Evolutionary conservation across 2,888 invertebrate genomes (phyloP).

Genomic region (Trissolcus japonicus): DNA sequence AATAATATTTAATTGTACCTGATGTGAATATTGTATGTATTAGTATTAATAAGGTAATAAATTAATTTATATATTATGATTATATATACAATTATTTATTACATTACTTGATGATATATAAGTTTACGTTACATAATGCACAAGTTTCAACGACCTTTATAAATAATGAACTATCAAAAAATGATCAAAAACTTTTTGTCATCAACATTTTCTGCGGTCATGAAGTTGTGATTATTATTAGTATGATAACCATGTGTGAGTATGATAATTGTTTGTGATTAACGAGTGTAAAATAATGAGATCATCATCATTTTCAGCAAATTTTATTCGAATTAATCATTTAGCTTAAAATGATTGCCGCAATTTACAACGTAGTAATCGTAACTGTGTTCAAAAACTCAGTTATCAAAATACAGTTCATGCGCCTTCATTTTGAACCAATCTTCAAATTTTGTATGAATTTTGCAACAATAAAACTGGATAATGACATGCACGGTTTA

Average conservation of each 20-base stretch:
- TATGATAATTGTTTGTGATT: background rate
- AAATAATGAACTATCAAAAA: background rate
- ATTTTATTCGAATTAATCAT: slow-evolving; percentile 71
- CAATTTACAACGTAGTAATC: slow-evolving; percentile 71
- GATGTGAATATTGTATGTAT: slow-evolving; percentile 53
- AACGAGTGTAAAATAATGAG: background rate
- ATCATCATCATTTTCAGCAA: slow-evolving; percentile 26
- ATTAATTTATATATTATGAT: slow-evolving; percentile 48
- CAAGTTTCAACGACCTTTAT: background rate
- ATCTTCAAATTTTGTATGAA: slow-evolving; percentile 34
- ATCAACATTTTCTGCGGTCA: background rate
- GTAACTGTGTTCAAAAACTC: slow-evolving; percentile 66
- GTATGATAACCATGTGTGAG: background rate
- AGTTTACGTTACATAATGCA: background rate
- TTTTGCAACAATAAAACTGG: slow-evolving; percentile 26
- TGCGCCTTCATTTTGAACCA: slow-evolving; percentile 57
- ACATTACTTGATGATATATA: background rate
- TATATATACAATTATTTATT: slow-evolving; percentile 17
- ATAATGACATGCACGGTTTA: slow-evolving; percentile 37
- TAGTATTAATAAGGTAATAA: slow-evolving; percentile 35
- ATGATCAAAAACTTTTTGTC: background rate
- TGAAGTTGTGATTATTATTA: background rate
- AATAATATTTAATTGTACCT: slow-evolving; percentile 44
- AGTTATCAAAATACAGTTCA: slow-evolving; percentile 64
- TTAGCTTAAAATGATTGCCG: slow-evolving; percentile 71